A percentile compares a stretch with the other conserved stretches of the same genome.
Conservation (phyloP, 2,797 vertebrate genomes). For the Anniella stebbinsi region DNA sequence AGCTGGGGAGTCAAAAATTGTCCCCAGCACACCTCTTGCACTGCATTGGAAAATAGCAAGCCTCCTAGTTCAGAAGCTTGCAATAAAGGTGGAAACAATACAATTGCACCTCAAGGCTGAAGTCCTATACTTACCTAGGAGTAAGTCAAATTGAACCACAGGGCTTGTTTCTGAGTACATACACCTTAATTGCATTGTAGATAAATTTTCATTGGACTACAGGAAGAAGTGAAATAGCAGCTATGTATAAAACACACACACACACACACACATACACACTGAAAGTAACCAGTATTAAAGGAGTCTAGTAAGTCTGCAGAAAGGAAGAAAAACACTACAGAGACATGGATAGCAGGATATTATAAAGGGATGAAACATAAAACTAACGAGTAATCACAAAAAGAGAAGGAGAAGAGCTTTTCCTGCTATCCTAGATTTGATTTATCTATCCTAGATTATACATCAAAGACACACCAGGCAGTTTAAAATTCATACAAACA, state of each 20-base stretch:
- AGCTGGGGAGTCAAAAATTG: too few relatives aligned
- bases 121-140: too few relatives aligned
- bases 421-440: neutral
- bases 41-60: too few relatives aligned
- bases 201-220: constrained; percentile 45
- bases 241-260: constrained; percentile 18
- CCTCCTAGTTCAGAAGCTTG: too few relatives aligned
- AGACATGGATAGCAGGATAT: neutral
- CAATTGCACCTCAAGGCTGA: too few relatives aligned
- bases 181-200: neutral
- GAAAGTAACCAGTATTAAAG: constrained; percentile 10
- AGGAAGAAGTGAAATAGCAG: constrained; percentile 11
- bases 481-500: neutral
- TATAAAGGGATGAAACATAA: neutral
- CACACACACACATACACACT: too few relatives aligned
- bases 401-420: neutral
- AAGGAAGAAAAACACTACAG: constrained; percentile 19
- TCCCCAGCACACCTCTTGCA: too few relatives aligned
- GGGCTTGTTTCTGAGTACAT: too few relatives aligned
- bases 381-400: constrained; percentile 10
- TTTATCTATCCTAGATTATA: neutral
- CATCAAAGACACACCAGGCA: neutral
- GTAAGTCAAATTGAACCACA: too few relatives aligned
- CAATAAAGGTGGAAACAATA: too few relatives aligned
- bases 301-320: neutral